Evolutionary conservation across 2,888 invertebrate genomes (phyloP), one percentile per base, ranked within the genome.

Genomic region (Hymenopus coronatus): DNA sequence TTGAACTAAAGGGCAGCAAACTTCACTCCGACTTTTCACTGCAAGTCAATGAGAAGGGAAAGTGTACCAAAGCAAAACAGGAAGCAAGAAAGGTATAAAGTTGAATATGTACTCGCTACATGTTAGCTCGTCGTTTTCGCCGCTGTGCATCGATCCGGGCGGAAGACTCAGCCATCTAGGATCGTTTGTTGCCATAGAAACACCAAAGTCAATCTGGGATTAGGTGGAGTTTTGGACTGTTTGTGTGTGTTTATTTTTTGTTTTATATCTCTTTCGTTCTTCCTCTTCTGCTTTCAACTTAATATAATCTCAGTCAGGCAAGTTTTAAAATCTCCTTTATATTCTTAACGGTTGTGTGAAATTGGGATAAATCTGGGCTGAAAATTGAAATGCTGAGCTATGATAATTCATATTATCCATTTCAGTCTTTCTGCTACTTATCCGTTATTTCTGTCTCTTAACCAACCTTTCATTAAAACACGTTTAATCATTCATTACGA

Each of bases 201-300:
- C 87, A 82, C 40, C 28, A 87, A 87, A 87, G 87, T 87, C 82
- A 87, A 87, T 87, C 87, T 82, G 87, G 87, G 87, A 82, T 87
- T 25, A 30, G 82, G 82, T 87, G 87, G 87, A 87, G 87, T 82
- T 87, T 87, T 87, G 87, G 82, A 82, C 81, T 87, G 87, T 87
- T 82, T 30, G 81, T 87, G 28, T 30, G 81, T 87, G 82, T 70
- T 87, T 87, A 28, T 87, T 82, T 87, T n/a, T 82, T 82, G 15
- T 33, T 87, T 87, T 30, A 7, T 33, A 81, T 20, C 30, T 25
- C 30, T 82, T 27, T 28, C 20, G 82, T 9, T 82, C 82, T 30
- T 33, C 15, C 20, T 84, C n/a, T 40, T 25, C 3, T 85, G 7
- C 33, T 40, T 40, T 30, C 30, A 2, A 3, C 30, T 30, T 30